Evolutionary conservation across 1,140 invertebrate genomes (phyloP).

Genomic region (Scaptomyza hsui): DNA sequence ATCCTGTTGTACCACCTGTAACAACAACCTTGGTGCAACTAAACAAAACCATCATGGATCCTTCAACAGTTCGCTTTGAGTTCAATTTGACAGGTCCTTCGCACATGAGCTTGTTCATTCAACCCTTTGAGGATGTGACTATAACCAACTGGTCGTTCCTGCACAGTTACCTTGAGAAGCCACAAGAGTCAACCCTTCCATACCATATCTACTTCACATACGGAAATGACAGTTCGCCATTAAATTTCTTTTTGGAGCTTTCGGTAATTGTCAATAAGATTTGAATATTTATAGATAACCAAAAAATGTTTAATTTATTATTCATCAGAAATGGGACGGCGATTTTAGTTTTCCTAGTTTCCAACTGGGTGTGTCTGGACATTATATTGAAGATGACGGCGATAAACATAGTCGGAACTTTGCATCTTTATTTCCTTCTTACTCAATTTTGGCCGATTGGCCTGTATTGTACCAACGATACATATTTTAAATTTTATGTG

Average conservation of each 20-base stretch:
- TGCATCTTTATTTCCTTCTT: slow-evolving; percentile 10
- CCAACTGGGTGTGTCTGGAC: slow-evolving; percentile 44
- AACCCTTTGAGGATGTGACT: slow-evolving; percentile 86
- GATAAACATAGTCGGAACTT: slow-evolving; percentile 32
- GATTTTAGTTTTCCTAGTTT: slow-evolving; percentile 40
- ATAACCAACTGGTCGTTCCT: slow-evolving; percentile 88
- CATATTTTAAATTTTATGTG: slow-evolving; percentile 12
- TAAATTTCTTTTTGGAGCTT: slow-evolving; percentile 24
- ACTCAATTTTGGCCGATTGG: slow-evolving; percentile 19
- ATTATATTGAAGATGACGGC: slow-evolving; percentile 39
- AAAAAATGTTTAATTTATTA: slow-evolving; percentile 10
- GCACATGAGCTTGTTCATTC: slow-evolving; percentile 89
- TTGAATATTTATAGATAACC: neutral
- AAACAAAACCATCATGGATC: slow-evolving; percentile 44
- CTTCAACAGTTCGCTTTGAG: slow-evolving; percentile 39
- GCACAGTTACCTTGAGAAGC: slow-evolving; percentile 82
- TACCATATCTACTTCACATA: slow-evolving; percentile 89
- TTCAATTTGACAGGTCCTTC: slow-evolving; percentile 86
- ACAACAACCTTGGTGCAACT: slow-evolving; percentile 37
- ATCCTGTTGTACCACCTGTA: slow-evolving; percentile 45
- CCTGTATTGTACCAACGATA: slow-evolving; percentile 27
- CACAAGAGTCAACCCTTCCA: slow-evolving; percentile 85
- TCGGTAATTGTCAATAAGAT: slow-evolving; percentile 2
- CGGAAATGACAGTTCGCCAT: slow-evolving; percentile 85
- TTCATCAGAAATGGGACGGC: slow-evolving; percentile 83